Evolutionary conservation across 2,797 vertebrate species (phyloP), one percentile per base, ranked within the genome.

Genomic region (Sebastiscus albofasciatus): DNA sequence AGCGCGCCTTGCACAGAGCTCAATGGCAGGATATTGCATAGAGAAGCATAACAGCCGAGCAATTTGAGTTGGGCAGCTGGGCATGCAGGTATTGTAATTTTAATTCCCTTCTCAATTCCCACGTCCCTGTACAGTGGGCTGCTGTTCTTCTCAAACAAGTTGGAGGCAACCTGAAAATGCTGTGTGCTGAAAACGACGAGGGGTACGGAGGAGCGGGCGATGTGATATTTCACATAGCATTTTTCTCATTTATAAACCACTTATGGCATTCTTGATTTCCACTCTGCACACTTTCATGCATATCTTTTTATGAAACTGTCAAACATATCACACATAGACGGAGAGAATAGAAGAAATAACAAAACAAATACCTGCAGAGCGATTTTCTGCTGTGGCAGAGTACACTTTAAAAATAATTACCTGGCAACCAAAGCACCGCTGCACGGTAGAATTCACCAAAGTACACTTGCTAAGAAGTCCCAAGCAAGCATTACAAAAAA

Each of bases 31-130:
- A 95, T 94, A 96, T 94, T 95, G 89, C 91, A 91, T 34, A 81
- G 89, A 93, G 88, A 92, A 88, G 90, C 81, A 81, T 88, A 94
- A 92, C 91, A 92, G 92, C 87, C 70, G 81, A 93, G 94, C 92
- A 94, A 92, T 95, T 92, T 86, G 84, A 89, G 85, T 89, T 83
- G 83, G 86, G 91, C 92, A 90, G 92, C 91, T 93, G 91, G 89
- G 91, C 90, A 92, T 91, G 88, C 90, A 93, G 90, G 94, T 93
- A 94, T 93, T 92, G 89, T 93, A 90, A 94, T 94, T 93, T 91
- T 89, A 94, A 93, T 94, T 93, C 92, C 85, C 72, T 58, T 81
- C 85, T 88, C 90, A 76, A 87, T 94, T 94, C 91, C 87, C 91
- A 86, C n/a, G n/a, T 87, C 72, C 61, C 78, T 33, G 64, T 85